Conservation (phyloP, 1,140 invertebrate species). For the Stegodyphus mimosarum region DNA sequence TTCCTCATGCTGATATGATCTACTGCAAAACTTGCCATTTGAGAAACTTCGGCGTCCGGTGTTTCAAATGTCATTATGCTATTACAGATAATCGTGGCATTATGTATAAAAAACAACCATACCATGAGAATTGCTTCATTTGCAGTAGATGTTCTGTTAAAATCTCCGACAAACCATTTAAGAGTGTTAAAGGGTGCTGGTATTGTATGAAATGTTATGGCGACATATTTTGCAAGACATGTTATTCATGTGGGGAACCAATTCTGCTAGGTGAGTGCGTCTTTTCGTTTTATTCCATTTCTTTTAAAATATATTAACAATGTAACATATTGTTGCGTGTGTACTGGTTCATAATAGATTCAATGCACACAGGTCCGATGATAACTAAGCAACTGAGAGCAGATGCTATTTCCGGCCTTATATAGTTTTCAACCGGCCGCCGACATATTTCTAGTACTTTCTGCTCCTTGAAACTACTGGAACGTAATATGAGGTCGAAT, state of each 20-base stretch:
- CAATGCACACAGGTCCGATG: no score
- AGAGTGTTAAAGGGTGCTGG: not conserved
- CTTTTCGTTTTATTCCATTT: not conserved
- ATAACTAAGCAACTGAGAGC: no score
- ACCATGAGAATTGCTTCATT: constrained; percentile 17
- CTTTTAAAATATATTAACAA: no score
- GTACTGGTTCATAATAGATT: no score
- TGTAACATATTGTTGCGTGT: no score
- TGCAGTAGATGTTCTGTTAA: not conserved
- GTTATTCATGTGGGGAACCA: constrained; percentile 18
- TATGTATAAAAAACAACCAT: constrained; percentile 28
- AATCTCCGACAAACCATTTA: constrained; percentile 11
- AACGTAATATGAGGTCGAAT: no score
- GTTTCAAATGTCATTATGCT: constrained; percentile 5
- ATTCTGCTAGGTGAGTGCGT: constrained; percentile 21
- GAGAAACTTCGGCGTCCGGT: constrained; percentile 9
- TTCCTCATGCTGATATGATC: not conserved
- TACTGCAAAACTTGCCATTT: constrained; percentile 19
- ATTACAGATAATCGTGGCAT: constrained; percentile 26
- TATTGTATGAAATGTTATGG: constrained; percentile 29
- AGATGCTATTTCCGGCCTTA: no score
- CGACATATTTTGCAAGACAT: constrained; percentile 16
- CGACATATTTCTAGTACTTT: no score
- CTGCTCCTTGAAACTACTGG: no score
- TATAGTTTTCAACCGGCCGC: no score